Evolutionary conservation across 2,888 invertebrate genomes (phyloP).

Genomic region (Archips crataeganus): DNA sequence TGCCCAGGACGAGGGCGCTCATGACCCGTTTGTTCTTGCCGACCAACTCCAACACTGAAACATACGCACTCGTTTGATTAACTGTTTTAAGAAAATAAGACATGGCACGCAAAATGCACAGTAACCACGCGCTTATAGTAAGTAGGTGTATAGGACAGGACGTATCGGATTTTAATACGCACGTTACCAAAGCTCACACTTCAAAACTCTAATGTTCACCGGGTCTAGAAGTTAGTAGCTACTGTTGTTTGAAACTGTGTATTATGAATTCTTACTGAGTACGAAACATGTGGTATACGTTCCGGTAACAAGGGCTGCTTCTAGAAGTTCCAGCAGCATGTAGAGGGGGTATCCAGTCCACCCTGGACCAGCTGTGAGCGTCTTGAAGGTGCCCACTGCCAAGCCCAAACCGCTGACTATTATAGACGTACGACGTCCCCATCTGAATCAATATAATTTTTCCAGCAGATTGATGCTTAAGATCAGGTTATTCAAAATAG

Average conservation of each 20-base stretch:
- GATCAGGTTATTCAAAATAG: no score
- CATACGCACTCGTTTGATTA: background rate
- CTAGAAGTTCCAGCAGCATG: conserved; percentile 68
- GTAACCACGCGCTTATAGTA: no score
- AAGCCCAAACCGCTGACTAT: conserved; percentile 51
- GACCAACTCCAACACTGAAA: conserved; percentile 59
- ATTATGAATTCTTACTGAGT: conserved; percentile 45
- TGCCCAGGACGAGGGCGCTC: conserved; percentile 32
- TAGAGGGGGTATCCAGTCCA: conserved; percentile 64
- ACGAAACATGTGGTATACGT: conserved; percentile 76
- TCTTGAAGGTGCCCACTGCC: conserved; percentile 49
- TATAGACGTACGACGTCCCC: conserved; percentile 56
- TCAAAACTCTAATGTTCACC: no score
- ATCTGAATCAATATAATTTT: conserved; percentile 43
- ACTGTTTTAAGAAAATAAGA: no score
- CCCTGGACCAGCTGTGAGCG: conserved; percentile 53
- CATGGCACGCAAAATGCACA: no score
- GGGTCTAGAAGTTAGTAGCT: no score
- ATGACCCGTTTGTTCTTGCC: conserved; percentile 45
- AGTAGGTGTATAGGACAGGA: no score
- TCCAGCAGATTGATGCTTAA: no score
- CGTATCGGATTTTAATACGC: no score
- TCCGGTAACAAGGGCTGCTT: conserved; percentile 70
- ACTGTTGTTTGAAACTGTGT: no score
- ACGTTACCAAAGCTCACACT: no score